Evolutionary conservation across 2,113 vertebrate genomes (phyloP).

Genomic region (Podocnemis expansa): DNA sequence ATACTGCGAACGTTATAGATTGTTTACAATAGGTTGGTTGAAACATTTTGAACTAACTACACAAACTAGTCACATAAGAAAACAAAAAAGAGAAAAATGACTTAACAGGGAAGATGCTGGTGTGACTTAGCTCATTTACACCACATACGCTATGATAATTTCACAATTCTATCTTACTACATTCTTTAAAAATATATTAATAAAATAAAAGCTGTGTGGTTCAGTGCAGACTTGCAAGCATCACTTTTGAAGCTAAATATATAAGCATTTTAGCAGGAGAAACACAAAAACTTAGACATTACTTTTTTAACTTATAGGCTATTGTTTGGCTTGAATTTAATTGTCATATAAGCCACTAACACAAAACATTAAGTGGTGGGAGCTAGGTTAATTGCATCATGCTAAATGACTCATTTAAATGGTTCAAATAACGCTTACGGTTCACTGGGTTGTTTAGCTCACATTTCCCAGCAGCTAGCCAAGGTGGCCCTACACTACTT

Average conservation of each 20-base stretch:
- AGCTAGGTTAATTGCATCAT: background rate
- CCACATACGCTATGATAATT: background rate
- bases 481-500: background rate
- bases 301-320: background rate
- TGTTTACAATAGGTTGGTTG: background rate
- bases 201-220: background rate
- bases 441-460: background rate
- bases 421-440: background rate
- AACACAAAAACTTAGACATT: background rate
- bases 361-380: background rate
- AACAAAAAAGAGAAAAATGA: background rate
- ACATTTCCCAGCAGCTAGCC: background rate
- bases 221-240: background rate
- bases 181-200: background rate
- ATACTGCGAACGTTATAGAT: background rate
- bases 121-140: background rate
- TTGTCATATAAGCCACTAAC: background rate
- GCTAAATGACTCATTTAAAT: background rate
- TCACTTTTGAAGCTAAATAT: background rate
- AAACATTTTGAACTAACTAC: background rate
- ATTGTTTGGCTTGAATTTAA: background rate
- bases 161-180: background rate
- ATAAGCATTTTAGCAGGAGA: background rate
- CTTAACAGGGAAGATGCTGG: background rate
- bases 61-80: background rate